phyloP scores from a whole-genome alignment of 2,113 vertebrate genomes.

The Coptodon rendalli region DNA sequence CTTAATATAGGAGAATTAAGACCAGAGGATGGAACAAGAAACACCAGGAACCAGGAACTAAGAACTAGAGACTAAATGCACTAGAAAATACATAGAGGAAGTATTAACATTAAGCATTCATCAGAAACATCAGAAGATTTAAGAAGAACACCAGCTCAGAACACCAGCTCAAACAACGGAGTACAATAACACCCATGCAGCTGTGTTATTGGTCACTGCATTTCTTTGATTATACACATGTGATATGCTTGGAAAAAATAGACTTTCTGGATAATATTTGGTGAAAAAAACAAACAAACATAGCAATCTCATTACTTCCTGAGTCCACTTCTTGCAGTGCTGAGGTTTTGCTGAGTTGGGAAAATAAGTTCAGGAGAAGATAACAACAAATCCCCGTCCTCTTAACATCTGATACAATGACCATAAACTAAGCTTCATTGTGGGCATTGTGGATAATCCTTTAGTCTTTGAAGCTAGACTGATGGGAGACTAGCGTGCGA shows the following conservation, averaged over 20 bases:
- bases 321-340: not conserved
- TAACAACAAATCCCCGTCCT: not conserved
- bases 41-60: not conserved
- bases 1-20: not conserved
- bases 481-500: rapidly evolving
- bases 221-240: not conserved
- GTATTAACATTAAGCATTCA: not conserved
- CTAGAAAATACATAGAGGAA: not conserved
- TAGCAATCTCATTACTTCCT: not conserved
- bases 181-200: not conserved
- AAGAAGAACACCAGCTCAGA: not conserved
- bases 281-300: rapidly evolving
- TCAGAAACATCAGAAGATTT: not conserved
- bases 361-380: not conserved
- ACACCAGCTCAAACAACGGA: not conserved
- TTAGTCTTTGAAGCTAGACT: not conserved
- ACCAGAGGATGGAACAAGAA: not conserved
- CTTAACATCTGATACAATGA: not conserved
- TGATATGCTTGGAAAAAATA: not conserved
- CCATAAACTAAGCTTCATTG: not conserved
- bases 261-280: not conserved
- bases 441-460: not conserved
- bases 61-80: not conserved
- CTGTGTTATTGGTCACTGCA: not conserved
- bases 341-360: not conserved